Conservation (phyloP, 2,113 vertebrate species). For the Nibea coibor region DNA sequence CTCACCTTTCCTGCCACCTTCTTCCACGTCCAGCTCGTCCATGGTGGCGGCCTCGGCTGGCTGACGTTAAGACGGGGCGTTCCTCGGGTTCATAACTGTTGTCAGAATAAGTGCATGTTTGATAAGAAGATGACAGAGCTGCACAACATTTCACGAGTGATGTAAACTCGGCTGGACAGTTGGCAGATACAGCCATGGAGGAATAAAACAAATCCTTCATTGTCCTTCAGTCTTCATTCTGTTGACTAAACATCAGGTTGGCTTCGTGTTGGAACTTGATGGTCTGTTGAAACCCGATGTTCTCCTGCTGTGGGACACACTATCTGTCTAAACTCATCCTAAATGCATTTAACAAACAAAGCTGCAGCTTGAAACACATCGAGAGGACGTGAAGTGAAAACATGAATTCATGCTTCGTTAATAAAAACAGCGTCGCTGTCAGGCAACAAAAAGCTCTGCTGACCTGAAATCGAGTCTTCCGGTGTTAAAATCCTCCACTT, state of each 20-base stretch:
- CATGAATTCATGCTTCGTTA: too few species aligned
- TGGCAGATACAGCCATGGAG: not conserved
- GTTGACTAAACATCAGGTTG: slow-evolving; percentile 19
- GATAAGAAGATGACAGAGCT: not conserved
- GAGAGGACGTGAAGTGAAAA: not conserved
- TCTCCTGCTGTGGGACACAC: not conserved
- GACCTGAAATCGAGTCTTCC: slow-evolving; percentile 29
- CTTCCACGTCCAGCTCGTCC: slow-evolving; percentile 34
- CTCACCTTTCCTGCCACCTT: slow-evolving; percentile 62
- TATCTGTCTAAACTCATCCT: slow-evolving; percentile 20
- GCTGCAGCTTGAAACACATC: not conserved
- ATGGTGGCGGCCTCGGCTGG: slow-evolving; percentile 33
- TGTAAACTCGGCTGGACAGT: not conserved
- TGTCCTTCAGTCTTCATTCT: not conserved
- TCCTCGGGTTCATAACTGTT: slow-evolving; percentile 38
- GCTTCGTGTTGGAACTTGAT: slow-evolving; percentile 44
- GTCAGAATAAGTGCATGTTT: not conserved
- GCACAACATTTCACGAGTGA: not conserved
- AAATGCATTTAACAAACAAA: not conserved
- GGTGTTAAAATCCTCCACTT: not conserved
- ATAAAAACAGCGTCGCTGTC: too few species aligned
- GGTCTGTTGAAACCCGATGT: slow-evolving; percentile 54
- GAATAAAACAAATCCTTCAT: slow-evolving; percentile 20
- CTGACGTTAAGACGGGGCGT: not conserved
- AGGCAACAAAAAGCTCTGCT: not conserved